phyloP scores from a whole-genome alignment of 2,888 invertebrate species.

The Rhimphoctona megacephalus region DNA sequence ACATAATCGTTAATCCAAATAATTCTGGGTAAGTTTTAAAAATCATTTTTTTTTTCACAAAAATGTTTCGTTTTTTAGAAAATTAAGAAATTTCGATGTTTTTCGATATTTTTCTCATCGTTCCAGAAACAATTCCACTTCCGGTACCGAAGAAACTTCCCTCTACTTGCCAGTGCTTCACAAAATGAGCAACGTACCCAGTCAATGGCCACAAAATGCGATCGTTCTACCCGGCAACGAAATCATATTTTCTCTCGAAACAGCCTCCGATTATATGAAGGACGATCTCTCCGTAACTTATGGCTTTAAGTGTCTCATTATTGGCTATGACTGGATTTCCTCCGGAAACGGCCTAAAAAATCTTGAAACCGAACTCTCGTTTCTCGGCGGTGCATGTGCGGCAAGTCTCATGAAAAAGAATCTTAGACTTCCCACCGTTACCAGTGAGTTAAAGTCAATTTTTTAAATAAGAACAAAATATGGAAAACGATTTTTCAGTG shows the following conservation, averaged over 20 bases:
- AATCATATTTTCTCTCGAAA: conserved; percentile 97
- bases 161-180: conserved; percentile 89
- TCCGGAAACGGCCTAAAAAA: conserved; percentile 87
- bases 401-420: conserved; percentile 95
- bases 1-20: conserved; percentile 74
- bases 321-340: conserved; percentile 93
- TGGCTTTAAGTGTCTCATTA: conserved; percentile 92
- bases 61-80: not conserved
- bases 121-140: conserved; percentile 69
- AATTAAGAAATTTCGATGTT: no score
- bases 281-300: conserved; percentile 93
- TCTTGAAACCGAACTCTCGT: conserved; percentile 95
- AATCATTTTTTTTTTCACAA: not conserved
- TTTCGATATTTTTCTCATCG: not conserved
- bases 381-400: conserved; percentile 96
- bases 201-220: conserved; percentile 95
- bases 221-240: conserved; percentile 95
- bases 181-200: conserved; percentile 88
- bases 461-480: not conserved
- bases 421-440: conserved; percentile 88
- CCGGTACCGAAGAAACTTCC: conserved; percentile 77
- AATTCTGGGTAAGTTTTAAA: conserved; percentile 73
- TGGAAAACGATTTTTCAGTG: no score
- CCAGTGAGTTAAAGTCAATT: conserved; percentile 83
- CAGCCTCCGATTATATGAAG: conserved; percentile 97